A percentile compares a stretch with the other conserved stretches of the same genome.
Conservation (phyloP, 1,140 invertebrate species). For the Pogonognathellus flavescens region DNA sequence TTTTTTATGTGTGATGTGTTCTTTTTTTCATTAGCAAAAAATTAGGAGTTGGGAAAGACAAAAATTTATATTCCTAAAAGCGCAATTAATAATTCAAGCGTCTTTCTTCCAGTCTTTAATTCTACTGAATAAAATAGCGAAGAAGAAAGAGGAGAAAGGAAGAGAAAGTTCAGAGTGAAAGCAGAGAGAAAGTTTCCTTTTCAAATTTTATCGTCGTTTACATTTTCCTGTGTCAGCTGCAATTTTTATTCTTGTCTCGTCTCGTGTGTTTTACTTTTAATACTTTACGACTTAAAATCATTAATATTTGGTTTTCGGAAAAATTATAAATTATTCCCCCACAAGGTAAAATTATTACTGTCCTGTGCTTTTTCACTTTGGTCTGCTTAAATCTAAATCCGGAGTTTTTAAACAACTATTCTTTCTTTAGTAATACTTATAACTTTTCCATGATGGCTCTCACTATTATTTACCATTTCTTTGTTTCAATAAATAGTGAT, state of each 20-base stretch:
- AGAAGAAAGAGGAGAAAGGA: no score
- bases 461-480: no score
- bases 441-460: no score
- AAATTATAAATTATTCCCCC: neutral
- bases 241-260: neutral
- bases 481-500: no score
- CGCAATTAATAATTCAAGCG: constrained; percentile 14
- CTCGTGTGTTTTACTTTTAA: neutral
- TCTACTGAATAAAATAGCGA: constrained; percentile 10
- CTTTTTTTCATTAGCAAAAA: neutral
- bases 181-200: neutral
- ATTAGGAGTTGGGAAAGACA: neutral
- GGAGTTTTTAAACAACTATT: no score
- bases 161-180: neutral
- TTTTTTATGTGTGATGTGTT: no score
- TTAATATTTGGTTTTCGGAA: neutral
- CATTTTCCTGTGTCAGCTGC: neutral
- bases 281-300: neutral
- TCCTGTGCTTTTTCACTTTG: neutral
- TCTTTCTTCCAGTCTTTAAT: constrained; percentile 29
- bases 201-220: neutral
- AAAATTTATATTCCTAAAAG: constrained; percentile 12
- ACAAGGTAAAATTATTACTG: neutral
- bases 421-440: no score
- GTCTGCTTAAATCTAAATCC: neutral